phyloP scores from a whole-genome alignment of 1,140 invertebrate species.

The Sitophilus oryzae region DNA sequence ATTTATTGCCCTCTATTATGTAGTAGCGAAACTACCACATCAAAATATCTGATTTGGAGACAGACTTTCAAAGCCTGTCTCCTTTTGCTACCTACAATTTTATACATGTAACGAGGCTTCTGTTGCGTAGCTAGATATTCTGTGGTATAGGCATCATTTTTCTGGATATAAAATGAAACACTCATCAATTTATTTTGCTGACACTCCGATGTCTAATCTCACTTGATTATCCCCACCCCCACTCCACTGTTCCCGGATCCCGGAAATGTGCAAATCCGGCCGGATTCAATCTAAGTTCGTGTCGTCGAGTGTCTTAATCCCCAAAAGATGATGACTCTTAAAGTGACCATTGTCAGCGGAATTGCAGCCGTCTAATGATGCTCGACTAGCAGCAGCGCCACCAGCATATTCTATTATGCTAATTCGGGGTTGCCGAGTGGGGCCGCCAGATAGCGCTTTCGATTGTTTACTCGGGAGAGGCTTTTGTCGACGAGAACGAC shows the following conservation, averaged over 20 bases:
- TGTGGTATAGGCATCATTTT: no score
- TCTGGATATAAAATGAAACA: background rate
- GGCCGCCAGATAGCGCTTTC: conserved; percentile 32
- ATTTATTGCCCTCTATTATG: no score
- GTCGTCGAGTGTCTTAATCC: conserved; percentile 19
- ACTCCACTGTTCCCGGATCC: conserved; percentile 14
- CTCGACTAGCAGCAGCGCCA: no score
- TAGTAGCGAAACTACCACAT: no score
- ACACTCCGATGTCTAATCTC: background rate
- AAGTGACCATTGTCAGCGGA: conserved; percentile 30
- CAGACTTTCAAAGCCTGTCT: no score
- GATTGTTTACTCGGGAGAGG: conserved; percentile 39
- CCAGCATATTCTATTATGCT: conserved; percentile 40
- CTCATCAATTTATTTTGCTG: background rate
- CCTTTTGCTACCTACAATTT: no score
- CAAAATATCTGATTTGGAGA: no score
- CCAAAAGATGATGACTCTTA: conserved; percentile 18
- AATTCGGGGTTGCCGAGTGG: conserved; percentile 30
- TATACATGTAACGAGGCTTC: no score
- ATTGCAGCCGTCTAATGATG: conserved; percentile 30
- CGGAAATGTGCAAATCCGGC: conserved; percentile 17
- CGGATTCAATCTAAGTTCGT: conserved; percentile 23
- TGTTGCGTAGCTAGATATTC: no score
- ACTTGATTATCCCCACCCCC: background rate
- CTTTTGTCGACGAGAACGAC: conserved; percentile 39